phyloP scores from a whole-genome alignment of 2,888 invertebrate species.

The Neoaliturus tenellus region DNA sequence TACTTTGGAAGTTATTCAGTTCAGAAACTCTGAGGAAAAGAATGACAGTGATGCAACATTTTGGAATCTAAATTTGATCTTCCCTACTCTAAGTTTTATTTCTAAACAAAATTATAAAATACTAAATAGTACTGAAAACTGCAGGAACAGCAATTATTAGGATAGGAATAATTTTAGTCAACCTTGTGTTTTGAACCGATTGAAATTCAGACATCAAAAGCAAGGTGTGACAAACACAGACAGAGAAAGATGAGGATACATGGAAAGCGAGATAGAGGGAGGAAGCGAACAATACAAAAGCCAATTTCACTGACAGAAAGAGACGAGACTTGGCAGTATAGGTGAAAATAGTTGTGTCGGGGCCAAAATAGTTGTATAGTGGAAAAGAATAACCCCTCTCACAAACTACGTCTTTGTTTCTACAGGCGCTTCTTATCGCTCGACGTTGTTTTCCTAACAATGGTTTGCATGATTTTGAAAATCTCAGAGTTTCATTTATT shows the following conservation, averaged over 20 bases:
- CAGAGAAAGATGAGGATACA: background rate
- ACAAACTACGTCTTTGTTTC: background rate
- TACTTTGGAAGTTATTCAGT: too few relatives aligned
- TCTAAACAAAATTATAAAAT: too few relatives aligned
- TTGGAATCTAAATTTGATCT: too few relatives aligned
- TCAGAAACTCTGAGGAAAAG: too few relatives aligned
- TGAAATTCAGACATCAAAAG: background rate
- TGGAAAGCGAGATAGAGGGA: conserved; percentile 23
- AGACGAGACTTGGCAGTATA: background rate
- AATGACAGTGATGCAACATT: too few relatives aligned
- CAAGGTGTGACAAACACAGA: conserved; percentile 9
- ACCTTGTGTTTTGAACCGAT: background rate
- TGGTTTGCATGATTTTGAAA: too few relatives aligned
- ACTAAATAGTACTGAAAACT: too few relatives aligned
- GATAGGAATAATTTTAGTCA: too few relatives aligned
- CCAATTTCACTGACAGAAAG: conserved; percentile 21
- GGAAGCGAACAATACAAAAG: conserved; percentile 6
- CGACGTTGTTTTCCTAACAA: too few relatives aligned
- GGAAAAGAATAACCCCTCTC: conserved; percentile 3
- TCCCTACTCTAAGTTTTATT: too few relatives aligned
- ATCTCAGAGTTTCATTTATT: too few relatives aligned
- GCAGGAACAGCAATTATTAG: too few relatives aligned
- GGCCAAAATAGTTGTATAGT: conserved; percentile 25
- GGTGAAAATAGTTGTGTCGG: conserved; percentile 1
- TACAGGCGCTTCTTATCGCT: background rate